These are phyloP conservation scores for Pelobates cultripes DNA, from an alignment of 2,797 vertebrate species.

Conservation along the genomic window DNA sequence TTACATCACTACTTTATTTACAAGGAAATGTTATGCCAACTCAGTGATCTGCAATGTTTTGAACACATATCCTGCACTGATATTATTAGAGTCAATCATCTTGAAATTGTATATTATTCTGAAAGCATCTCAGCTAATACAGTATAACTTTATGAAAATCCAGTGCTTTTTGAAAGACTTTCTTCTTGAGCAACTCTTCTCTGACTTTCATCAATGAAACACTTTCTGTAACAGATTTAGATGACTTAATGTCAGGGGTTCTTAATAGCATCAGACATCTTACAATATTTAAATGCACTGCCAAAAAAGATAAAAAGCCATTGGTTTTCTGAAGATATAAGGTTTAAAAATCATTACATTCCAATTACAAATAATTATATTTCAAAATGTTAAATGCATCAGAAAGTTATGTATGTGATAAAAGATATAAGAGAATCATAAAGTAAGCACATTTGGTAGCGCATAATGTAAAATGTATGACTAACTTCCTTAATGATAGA, in stretches of 20 bases:
- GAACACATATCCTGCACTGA: no score
- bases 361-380: constrained; percentile 38
- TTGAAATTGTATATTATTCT: no score
- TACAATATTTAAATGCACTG: constrained; percentile 28
- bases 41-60: no score
- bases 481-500: constrained; percentile 28
- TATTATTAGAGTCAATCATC: no score
- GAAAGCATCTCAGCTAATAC: constrained; percentile 12
- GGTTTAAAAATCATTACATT: constrained; percentile 34
- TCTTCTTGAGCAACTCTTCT: constrained; percentile 38
- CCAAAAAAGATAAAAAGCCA: constrained; percentile 17
- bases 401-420: constrained; percentile 33
- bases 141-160: constrained; percentile 39
- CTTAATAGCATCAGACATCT: constrained; percentile 25
- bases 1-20: no score
- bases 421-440: constrained; percentile 42
- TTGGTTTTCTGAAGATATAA: constrained; percentile 25
- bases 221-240: constrained; percentile 34
- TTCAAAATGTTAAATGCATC: constrained; percentile 36
- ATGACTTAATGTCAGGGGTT: constrained; percentile 28
- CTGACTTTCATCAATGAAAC: constrained; percentile 45
- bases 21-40: no score
- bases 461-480: constrained; percentile 42
- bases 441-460: constrained; percentile 41
- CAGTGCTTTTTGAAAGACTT: constrained; percentile 41